phyloP scores from a whole-genome alignment of 2,888 invertebrate species.

The Dryadula phaetusa region DNA sequence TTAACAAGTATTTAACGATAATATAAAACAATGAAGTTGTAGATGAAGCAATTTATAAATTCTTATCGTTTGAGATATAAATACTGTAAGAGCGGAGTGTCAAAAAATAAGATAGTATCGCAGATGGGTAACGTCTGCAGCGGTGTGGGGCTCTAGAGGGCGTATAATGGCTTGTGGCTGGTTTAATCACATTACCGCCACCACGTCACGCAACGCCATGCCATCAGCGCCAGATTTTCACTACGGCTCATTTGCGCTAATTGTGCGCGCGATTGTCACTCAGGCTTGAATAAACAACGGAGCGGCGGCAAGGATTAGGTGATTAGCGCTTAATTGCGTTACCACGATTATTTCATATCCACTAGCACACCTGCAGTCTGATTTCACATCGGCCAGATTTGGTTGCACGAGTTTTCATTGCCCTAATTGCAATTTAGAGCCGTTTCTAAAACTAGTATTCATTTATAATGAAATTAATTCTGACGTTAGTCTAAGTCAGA shows the following conservation, averaged over 20 bases:
- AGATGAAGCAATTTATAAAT: neutral
- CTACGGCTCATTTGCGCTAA: conserved; percentile 84
- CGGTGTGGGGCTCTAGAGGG: conserved; percentile 47
- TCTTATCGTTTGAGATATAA: conserved; percentile 4
- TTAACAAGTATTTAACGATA: neutral
- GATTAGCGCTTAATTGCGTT: conserved; percentile 83
- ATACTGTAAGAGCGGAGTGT: conserved; percentile 14
- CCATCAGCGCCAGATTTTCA: conserved; percentile 78
- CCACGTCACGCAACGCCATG: conserved; percentile 46
- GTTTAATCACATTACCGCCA: conserved; percentile 78
- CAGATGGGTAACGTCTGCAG: conserved; percentile 25
- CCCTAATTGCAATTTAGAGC: conserved; percentile 41
- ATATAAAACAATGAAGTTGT: neutral
- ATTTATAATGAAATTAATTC: conserved; percentile 31
- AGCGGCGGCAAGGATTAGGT: conserved; percentile 82
- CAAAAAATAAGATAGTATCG: conserved; percentile 10
- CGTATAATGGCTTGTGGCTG: conserved; percentile 73
- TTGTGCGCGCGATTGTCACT: conserved; percentile 84
- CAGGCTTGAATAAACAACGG: conserved; percentile 84
- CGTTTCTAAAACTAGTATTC: conserved; percentile 21
- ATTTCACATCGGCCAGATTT: conserved; percentile 77
- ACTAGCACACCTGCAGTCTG: conserved; percentile 71
- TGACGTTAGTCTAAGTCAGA: conserved; percentile 3
- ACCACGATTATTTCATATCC: conserved; percentile 81
- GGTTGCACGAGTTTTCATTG: conserved; percentile 64